Evolutionary conservation across 2,888 invertebrate species (phyloP).

Genomic region (Megastigmus dorsalis): DNA sequence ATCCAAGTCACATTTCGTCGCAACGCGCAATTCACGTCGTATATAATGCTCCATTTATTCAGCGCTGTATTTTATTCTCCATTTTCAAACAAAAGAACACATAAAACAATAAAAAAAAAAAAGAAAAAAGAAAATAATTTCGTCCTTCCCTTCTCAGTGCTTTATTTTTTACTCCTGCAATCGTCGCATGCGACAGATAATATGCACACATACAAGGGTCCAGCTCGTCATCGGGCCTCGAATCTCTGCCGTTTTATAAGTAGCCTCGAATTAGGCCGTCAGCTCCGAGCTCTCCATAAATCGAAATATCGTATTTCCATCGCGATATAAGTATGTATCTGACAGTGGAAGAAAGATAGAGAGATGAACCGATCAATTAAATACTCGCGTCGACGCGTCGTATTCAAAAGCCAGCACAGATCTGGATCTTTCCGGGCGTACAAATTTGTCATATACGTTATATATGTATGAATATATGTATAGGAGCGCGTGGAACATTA

Average conservation of each 20-base stretch:
- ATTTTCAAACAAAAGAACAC: too few relatives aligned
- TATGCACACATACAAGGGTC: too few relatives aligned
- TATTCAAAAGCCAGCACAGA: background rate
- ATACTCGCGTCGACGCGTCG: background rate
- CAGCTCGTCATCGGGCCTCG: too few relatives aligned
- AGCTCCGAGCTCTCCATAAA: background rate
- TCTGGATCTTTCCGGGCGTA: background rate
- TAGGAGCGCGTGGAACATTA: too few relatives aligned
- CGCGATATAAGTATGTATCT: background rate
- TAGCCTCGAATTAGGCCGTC: background rate
- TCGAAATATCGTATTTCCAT: slow-evolving; percentile 30
- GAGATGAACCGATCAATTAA: slow-evolving; percentile 20
- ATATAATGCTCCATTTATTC: too few relatives aligned
- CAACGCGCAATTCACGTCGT: too few relatives aligned
- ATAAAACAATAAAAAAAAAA: slow-evolving; percentile 3
- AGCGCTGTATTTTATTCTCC: too few relatives aligned
- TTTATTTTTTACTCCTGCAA: too few relatives aligned
- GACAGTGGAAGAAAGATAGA: background rate
- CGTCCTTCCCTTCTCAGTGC: background rate
- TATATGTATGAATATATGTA: background rate
- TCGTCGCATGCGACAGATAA: too few relatives aligned
- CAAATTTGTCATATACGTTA: slow-evolving; percentile 3
- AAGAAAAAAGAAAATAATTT: background rate
- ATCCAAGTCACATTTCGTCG: too few relatives aligned
- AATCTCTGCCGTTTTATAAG: background rate